Conservation (phyloP, 2,113 vertebrate genomes). For the Prinia subflava region DNA sequence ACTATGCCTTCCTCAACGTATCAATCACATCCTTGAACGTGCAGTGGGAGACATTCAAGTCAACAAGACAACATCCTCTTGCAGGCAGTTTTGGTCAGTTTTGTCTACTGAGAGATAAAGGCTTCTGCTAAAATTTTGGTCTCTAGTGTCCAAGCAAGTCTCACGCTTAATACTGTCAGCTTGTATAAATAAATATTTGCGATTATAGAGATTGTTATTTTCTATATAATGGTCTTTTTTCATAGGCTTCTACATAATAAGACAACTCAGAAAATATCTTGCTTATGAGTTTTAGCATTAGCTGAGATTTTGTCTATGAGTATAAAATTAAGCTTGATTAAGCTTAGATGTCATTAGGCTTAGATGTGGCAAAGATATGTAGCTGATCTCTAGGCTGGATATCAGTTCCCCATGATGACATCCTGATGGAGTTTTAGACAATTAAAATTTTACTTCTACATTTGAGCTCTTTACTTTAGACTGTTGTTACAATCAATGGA, state of each 20-base stretch:
- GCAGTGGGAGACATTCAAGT: neutral
- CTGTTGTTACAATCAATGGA: neutral
- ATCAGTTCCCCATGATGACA: neutral
- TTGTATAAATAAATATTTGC: neutral
- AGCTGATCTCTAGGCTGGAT: neutral
- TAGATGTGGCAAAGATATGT: neutral
- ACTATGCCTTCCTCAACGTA: neutral
- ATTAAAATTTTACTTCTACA: neutral
- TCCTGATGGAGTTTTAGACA: neutral
- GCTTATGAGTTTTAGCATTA: neutral
- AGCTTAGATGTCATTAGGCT: neutral
- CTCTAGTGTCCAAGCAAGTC: neutral
- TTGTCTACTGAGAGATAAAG: neutral
- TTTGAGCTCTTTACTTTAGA: neutral
- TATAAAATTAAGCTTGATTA: neutral
- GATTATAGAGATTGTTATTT: neutral
- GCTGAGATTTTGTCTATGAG: neutral
- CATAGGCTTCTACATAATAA: neutral
- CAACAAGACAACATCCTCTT: neutral
- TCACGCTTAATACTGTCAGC: neutral
- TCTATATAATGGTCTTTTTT: neutral
- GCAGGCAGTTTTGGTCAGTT: neutral
- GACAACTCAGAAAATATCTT: neutral
- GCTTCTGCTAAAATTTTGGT: neutral
- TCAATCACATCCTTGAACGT: neutral